These are phyloP conservation scores for Enteromius radiatus DNA, from an alignment of 2,797 vertebrate genomes.

Conservation along the genomic window DNA sequence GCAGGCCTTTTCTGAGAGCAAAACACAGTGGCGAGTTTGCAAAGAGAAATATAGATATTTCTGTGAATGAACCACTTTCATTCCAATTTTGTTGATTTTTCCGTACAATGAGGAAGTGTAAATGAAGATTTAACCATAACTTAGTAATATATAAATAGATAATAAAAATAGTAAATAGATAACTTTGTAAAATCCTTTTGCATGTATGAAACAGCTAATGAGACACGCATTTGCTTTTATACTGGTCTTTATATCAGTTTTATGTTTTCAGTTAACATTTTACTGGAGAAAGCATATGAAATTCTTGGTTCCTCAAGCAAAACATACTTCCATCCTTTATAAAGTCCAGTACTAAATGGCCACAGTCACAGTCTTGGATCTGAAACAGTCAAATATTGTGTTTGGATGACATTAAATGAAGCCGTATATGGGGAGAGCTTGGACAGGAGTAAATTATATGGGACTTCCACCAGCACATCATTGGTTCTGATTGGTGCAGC, in stretches of 20 bases:
- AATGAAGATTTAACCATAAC: background rate
- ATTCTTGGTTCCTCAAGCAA: background rate
- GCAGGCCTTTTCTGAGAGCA: background rate
- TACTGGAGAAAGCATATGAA: background rate
- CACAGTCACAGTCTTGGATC: slow-evolving; percentile 36
- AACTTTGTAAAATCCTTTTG: background rate
- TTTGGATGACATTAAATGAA: slow-evolving; percentile 46
- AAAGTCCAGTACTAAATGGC: slow-evolving; percentile 35
- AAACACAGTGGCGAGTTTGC: background rate
- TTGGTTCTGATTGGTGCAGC: slow-evolving; percentile 22
- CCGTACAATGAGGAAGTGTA: background rate
- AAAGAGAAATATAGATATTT: background rate
- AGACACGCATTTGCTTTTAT: background rate
- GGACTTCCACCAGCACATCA: slow-evolving; percentile 32
- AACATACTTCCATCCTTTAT: slow-evolving; percentile 26
- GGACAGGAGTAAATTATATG: slow-evolving; percentile 44
- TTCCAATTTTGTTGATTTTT: background rate
- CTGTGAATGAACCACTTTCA: background rate
- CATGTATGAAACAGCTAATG: background rate
- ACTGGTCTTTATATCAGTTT: background rate
- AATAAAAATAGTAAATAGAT: background rate
- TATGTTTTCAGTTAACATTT: background rate
- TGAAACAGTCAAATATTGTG: slow-evolving; percentile 43
- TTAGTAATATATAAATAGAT: no score
- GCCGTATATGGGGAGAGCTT: slow-evolving; percentile 29